phyloP scores from a whole-genome alignment of 2,888 invertebrate species.

The Rhogogaster chlorosoma region DNA sequence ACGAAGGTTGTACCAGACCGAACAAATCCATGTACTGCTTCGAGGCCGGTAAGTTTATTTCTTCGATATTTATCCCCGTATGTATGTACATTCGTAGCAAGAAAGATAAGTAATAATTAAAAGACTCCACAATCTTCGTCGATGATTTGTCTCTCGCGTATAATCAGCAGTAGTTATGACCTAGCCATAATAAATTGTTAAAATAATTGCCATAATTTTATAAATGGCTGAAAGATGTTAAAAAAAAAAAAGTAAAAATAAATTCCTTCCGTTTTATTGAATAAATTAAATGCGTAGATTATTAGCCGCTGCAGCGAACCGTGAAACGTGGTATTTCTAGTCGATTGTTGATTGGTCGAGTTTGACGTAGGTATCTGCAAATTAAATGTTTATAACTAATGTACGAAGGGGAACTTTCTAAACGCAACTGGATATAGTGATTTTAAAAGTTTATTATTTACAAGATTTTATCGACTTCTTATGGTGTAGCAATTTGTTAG shows the following conservation, averaged over 20 bases:
- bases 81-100: neutral
- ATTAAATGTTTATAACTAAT: neutral
- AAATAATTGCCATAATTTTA: neutral
- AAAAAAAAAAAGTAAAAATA: no score
- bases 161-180: neutral
- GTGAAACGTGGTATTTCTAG: neutral
- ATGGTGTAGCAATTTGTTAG: constrained; percentile 17
- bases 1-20: constrained; percentile 94
- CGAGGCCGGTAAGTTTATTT: constrained; percentile 86
- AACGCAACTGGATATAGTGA: neutral
- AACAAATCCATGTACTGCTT: constrained; percentile 95
- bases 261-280: neutral
- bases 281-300: neutral
- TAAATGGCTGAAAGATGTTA: no score
- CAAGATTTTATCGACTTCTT: neutral
- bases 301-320: neutral
- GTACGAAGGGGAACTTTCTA: constrained; percentile 31
- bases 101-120: neutral
- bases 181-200: neutral
- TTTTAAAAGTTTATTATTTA: constrained; percentile 13
- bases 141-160: neutral
- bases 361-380: neutral
- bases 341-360: neutral
- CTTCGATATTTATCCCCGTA: neutral
- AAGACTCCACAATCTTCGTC: neutral